phyloP scores from a whole-genome alignment of 2,888 invertebrate genomes.

The Monoplex corrugatus region DNA sequence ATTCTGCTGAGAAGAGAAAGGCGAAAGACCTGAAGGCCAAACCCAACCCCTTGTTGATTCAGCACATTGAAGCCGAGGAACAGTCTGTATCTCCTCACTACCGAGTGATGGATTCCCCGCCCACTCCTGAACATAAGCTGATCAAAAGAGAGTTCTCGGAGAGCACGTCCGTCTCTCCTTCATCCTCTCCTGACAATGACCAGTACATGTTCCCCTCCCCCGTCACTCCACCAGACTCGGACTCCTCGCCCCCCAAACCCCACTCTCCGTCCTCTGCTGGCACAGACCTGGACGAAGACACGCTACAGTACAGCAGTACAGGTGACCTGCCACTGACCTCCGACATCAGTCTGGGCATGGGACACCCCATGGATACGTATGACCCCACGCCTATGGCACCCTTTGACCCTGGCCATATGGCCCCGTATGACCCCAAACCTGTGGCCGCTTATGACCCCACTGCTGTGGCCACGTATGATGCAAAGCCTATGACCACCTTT shows the following conservation, averaged over 20 bases:
- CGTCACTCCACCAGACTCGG: constrained; percentile 77
- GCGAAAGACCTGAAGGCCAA: constrained; percentile 76
- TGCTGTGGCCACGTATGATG: neutral
- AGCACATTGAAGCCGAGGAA: constrained; percentile 73
- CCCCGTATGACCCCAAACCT: constrained; percentile 25
- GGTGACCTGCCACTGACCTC: neutral
- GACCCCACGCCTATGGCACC: neutral
- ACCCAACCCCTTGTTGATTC: constrained; percentile 71
- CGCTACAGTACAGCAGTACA: constrained; percentile 38
- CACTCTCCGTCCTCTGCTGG: constrained; percentile 77
- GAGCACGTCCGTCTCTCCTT: constrained; percentile 75
- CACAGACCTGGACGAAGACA: constrained; percentile 69
- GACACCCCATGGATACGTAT: neutral
- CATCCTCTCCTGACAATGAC: constrained; percentile 75
- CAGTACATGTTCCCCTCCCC: constrained; percentile 77
- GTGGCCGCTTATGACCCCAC: neutral
- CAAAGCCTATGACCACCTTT: neutral
- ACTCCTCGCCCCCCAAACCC: constrained; percentile 78
- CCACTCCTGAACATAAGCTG: constrained; percentile 74
- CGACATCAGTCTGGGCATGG: neutral
- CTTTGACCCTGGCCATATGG: constrained; percentile 32
- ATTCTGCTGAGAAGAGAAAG: constrained; percentile 69
- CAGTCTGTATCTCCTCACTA: constrained; percentile 76
- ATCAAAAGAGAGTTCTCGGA: constrained; percentile 76
- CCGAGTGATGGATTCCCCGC: constrained; percentile 77